Base-by-base conservation (phyloP, 2,113 vertebrate genomes). In the Barnardius zonarius region DNA sequence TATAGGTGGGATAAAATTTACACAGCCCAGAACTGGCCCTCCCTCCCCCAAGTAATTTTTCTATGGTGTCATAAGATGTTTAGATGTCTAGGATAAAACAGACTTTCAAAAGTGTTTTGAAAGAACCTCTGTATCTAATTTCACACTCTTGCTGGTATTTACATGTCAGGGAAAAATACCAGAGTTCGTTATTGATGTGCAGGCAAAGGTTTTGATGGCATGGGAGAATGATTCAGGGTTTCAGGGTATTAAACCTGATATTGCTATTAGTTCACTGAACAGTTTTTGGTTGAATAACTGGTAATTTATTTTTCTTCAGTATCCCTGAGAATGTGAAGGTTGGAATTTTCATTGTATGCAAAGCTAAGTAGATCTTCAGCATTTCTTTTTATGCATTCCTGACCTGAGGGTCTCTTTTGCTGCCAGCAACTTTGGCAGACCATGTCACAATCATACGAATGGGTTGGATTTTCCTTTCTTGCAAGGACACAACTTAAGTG, bases 361-460 rank as follows among this genome's bases (percentile, higher is more conserved):
- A 76, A 92, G 15, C 52, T 44, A 69, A 90, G 69, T 6, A 86
- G 48, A 43, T 57, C 17, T 31, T 85, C 57, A 49, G 39, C 10
- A 6, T 37, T 80, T 86, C 3, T 37, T 15, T n/a, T 4, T 25
- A 19, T 22, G 18, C 9, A 1, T 75, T 78, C 30, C 55, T 64
- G 69, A 72, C 74, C 57, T 33, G 43, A 92, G 39, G 41, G 20
- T 77, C 13, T 74, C 25, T 49, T 3, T 64, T n/a, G 15, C 15
- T 0, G 3, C 25, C 69, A 72, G 64, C 23, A 51, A 0, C 61
- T 43, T 75, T 79, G 66, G 55, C 70, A 90, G 69, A 91, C 14
- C 37, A 17, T 5, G 1, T 59, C 27, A 27, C 5, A 20, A 5
- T 48, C 57, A 17, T 1, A 39, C 31, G 41, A 4, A 0, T 30